Evolutionary conservation across 1,140 invertebrate species (phyloP).

Genomic region (Drosophila erecta): DNA sequence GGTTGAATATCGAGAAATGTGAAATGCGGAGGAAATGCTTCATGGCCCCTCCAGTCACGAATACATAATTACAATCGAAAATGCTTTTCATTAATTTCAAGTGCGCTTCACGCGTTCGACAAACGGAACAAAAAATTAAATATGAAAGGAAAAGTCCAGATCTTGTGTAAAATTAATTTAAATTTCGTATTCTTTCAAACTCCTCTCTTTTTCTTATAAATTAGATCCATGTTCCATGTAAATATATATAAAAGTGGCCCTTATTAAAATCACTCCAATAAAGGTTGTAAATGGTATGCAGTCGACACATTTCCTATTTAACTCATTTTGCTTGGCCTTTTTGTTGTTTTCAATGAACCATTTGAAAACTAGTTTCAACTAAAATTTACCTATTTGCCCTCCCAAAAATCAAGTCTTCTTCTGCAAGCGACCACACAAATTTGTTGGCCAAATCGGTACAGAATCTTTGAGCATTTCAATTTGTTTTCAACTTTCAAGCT

Average conservation of each 20-base stretch:
- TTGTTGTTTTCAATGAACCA: not conserved
- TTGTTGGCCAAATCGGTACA: constrained; percentile 5
- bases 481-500: constrained; percentile 32
- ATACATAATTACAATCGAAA: constrained; percentile 82
- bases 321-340: not conserved
- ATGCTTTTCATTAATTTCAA: constrained; percentile 82
- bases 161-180: constrained; percentile 69
- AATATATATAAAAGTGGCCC: no score
- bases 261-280: no score
- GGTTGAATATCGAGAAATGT: constrained; percentile 1
- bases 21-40: constrained; percentile 19
- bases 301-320: no score
- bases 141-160: constrained; percentile 18
- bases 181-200: constrained; percentile 27
- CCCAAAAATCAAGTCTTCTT: not conserved
- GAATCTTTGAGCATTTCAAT: constrained; percentile 20
- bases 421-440: not conserved
- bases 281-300: no score
- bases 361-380: not conserved
- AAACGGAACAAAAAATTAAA: constrained; percentile 12
- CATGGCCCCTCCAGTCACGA: constrained; percentile 65
- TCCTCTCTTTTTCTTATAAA: no score
- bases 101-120: constrained; percentile 54
- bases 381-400: no score
- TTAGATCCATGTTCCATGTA: not conserved